These are phyloP conservation scores for Prorops nasuta DNA, from an alignment of 1,140 invertebrate genomes.

Conservation along the genomic window DNA sequence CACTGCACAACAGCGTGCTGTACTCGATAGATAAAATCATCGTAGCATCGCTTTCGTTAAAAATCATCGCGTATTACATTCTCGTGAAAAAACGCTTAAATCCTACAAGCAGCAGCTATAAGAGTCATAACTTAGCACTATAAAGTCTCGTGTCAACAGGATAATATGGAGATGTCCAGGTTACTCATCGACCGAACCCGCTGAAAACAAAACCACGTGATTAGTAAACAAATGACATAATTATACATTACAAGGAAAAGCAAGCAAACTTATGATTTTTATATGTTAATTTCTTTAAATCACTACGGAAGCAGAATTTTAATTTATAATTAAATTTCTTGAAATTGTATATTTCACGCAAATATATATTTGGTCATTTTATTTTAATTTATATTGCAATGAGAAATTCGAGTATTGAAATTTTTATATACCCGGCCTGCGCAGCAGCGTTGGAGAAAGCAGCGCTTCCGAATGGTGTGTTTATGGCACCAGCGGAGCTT, in stretches of 20 bases:
- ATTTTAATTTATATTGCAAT: neutral
- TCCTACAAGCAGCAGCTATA: neutral
- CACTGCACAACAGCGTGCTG: neutral
- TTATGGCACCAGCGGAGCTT: constrained; percentile 21
- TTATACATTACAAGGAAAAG: constrained; percentile 10
- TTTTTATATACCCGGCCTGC: constrained; percentile 24
- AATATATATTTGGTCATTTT: neutral
- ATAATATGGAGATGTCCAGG: neutral
- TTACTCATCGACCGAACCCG: constrained; percentile 15
- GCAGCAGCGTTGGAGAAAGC: constrained; percentile 18
- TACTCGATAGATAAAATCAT: neutral
- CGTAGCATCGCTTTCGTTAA: neutral
- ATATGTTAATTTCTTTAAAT: too few relatives aligned
- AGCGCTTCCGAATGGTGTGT: constrained; percentile 21
- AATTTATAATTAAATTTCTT: too few relatives aligned
- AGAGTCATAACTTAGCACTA: neutral
- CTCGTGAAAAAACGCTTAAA: constrained; percentile 3
- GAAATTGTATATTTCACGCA: too few relatives aligned
- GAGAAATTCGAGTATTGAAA: neutral
- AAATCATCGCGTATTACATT: neutral
- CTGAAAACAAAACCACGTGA: too few relatives aligned
- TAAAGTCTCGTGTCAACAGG: neutral
- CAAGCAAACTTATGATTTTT: neutral
- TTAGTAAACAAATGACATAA: too few relatives aligned
- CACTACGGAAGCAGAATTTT: too few relatives aligned